Base-by-base conservation (phyloP, 2,888 invertebrate species). In the Linnaemya vulpina region DNA sequence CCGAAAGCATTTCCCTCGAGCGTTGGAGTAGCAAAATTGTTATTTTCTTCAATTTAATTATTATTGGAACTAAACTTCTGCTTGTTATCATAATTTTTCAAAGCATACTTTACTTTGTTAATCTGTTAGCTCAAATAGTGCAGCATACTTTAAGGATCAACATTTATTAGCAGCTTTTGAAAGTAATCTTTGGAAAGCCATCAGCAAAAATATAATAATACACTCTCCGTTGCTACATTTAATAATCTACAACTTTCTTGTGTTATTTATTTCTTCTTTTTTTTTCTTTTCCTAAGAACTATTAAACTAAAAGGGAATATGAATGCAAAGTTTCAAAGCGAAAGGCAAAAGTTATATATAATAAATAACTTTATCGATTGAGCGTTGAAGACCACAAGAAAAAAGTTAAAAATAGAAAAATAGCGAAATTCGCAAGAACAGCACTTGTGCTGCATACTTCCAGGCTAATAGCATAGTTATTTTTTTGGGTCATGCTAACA, bases 61-160 rank as follows among this genome's bases (percentile, higher is more conserved):
- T 20, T 46, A 10, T 65, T 43, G 46, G 1, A n/a, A 11, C 8
- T 3, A 13, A 20, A 51, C 11, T 43, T 25, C 22, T 25, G 13
- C 9, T 15, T 40, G 25, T 11, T 22, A 15, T 5, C 30, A 43
- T 46, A 46, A 1, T 0, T 35, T n/a, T 25, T 13, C 35, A 30
- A 63, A 40, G 46, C 43, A 65, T 58, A 51, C n/a, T 67, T 67
- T 78, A 22, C n/a, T 20, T n/a, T 62, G 40, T 17, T 68, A 63
- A 46, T 40, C 4, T 40, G 11, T 20, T 25, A 53, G 17, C 22
- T 40, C 40, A 11, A 51, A 51, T 22, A 30, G 30, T n/a, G 17
- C 1, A 20, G 68, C 70, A 81, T 75, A 62, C 17, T 10, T 73
- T 38, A 9, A 58, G 79, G 73, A 40, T 73, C 8, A 60, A 49